Percentiles rank a stretch among this genome's conserved stretches.
Conservation (phyloP, 2,113 vertebrate species). For the Cyanistes caeruleus region DNA sequence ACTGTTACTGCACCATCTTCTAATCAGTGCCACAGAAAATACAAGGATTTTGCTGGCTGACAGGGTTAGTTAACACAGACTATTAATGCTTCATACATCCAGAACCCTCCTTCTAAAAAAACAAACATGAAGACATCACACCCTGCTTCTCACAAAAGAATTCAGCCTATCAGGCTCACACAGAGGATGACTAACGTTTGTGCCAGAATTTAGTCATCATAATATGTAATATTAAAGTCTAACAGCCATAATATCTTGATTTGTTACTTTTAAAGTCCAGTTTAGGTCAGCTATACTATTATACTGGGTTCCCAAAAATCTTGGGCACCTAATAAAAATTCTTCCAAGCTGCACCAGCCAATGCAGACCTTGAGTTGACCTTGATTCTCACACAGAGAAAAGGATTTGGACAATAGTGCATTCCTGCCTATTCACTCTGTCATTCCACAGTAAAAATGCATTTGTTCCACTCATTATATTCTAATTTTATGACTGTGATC, state of each 20-base stretch:
- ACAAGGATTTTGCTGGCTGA: background rate
- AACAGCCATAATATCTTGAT: background rate
- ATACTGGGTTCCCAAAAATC: background rate
- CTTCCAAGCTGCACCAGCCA: background rate
- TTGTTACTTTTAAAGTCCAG: background rate
- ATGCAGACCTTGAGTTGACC: background rate
- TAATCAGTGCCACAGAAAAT: background rate
- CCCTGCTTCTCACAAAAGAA: background rate
- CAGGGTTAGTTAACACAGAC: background rate
- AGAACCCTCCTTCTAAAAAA: background rate
- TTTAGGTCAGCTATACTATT: background rate
- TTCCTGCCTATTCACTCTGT: background rate
- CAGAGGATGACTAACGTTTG: background rate
- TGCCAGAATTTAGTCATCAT: background rate
- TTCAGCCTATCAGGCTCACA: background rate
- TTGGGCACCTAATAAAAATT: background rate
- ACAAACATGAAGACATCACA: background rate
- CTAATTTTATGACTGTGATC: constrained; percentile 8
- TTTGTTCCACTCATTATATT: constrained; percentile 43
- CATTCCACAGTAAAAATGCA: background rate
- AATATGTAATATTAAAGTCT: background rate
- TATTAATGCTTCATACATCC: background rate
- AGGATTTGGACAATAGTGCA: constrained; percentile 4
- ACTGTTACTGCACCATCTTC: background rate
- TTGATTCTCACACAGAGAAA: constrained; percentile 13